phyloP scores from a whole-genome alignment of 2,888 invertebrate species.

The Cotesia congregata region DNA sequence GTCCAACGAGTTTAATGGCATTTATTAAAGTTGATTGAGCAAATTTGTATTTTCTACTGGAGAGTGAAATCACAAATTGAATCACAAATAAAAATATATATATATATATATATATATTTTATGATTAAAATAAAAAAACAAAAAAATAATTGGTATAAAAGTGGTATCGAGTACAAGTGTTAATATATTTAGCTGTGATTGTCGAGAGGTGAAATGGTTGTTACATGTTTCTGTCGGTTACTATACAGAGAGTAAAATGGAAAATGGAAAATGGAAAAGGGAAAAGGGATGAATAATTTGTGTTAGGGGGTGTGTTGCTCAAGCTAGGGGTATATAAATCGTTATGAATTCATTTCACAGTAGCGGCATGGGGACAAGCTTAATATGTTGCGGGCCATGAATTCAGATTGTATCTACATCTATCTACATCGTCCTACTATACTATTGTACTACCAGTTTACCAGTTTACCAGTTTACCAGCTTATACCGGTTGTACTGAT shows the following conservation, averaged over 20 bases:
- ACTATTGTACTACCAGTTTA: too few relatives aligned
- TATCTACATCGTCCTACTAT: not conserved
- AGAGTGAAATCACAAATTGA: not conserved
- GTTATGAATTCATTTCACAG: slow-evolving; percentile 47
- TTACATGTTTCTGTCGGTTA: slow-evolving; percentile 5
- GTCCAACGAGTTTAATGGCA: not conserved
- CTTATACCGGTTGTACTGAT: not conserved
- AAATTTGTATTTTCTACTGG: not conserved
- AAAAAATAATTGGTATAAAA: not conserved
- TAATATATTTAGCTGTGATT: not conserved
- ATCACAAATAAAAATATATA: not conserved
- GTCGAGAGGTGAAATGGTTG: not conserved
- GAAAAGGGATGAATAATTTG: slow-evolving; percentile 35
- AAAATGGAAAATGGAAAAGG: too few relatives aligned
- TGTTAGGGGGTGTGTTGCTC: slow-evolving; percentile 20
- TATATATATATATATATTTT: not conserved
- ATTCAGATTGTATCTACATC: slow-evolving; percentile 38
- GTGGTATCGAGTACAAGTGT: not conserved
- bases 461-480: too few relatives aligned
- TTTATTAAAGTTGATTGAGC: not conserved
- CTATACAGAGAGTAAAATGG: not conserved
- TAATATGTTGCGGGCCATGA: slow-evolving; percentile 51
- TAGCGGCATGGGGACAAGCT: slow-evolving; percentile 45
- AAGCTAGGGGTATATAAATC: slow-evolving; percentile 44
- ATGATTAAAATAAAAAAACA: not conserved